Percentiles rank a stretch among this genome's conserved stretches.
phyloP scores from a whole-genome alignment of 2,888 invertebrate species.

The Leuctra nigra region DNA sequence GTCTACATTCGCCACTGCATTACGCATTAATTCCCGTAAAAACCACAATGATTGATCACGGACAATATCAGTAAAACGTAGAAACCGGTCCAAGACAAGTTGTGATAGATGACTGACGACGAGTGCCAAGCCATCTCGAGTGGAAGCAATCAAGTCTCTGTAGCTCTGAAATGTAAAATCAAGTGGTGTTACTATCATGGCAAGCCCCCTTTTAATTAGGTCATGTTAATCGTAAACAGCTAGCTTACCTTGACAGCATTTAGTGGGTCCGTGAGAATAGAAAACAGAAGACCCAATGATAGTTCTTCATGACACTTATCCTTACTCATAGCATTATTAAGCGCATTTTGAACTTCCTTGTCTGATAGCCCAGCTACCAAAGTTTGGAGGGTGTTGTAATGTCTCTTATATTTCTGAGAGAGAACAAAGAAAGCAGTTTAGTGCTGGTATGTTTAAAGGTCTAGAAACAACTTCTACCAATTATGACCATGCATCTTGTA shows the following conservation, averaged over 20 bases:
- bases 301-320: constrained; percentile 84
- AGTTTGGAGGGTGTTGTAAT: constrained; percentile 68
- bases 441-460: too few relatives aligned
- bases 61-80: constrained; percentile 75
- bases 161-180: constrained; percentile 53
- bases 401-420: constrained; percentile 84
- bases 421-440: constrained; percentile 26
- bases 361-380: constrained; percentile 80
- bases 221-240: too few relatives aligned
- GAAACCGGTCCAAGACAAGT: constrained; percentile 82
- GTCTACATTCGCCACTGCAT: constrained; percentile 80
- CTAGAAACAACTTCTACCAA: too few relatives aligned
- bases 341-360: constrained; percentile 87
- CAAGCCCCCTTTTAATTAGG: too few relatives aligned
- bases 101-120: constrained; percentile 76
- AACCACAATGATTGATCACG: constrained; percentile 85
- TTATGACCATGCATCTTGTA: too few relatives aligned
- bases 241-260: constrained; percentile 61
- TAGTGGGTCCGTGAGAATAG: constrained; percentile 78
- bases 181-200: too few relatives aligned
- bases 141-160: constrained; percentile 83
- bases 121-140: constrained; percentile 79
- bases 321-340: constrained; percentile 84
- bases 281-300: constrained; percentile 81
- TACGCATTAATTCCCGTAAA: constrained; percentile 84